Base-by-base conservation (phyloP, 2,113 vertebrate genomes). In the Speoplatyrhinus poulsoni region DNA sequence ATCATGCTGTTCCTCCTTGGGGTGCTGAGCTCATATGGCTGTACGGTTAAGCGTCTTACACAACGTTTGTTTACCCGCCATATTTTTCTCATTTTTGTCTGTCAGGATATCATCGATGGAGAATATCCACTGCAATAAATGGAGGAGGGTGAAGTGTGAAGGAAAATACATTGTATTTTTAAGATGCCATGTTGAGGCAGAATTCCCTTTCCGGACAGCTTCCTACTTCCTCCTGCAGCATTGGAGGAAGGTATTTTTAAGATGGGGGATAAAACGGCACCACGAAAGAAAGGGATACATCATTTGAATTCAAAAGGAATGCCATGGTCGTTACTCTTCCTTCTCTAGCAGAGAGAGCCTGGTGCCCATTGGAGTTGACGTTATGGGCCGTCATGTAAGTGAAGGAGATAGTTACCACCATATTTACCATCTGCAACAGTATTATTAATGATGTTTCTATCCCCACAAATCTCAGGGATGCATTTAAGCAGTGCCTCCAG, bases 131-230 rank as follows among this genome's bases (percentile, higher is more conserved):
- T 48, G 71, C 84, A 77, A 65, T 75, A 85, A 80, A 85, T 71
- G 62, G 79, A 87, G 73, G 57, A 84, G 83, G 84, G 89, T 88
- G 87, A 90, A 89, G 83, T 90, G 83, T 85, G 83, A 91, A 88
- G 86, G 86, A 88, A 91, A 90, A 89, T 86, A 88, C 88, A 91
- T 93, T 90, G 89, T 86, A 89, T 86, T 89, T 88, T 92, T 91
- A 92, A 91, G 90, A 85, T 84, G 83, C 86, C 76, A 77, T 85
- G 89, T 70, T 86, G 81, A 83, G 81, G 68, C 70, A 81, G 77
- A 88, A 89, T 87, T 85, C 88, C 86, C 80, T 81, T 75, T 75
- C 79, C 47, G 72, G 70, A 82, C 70, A 67, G 83, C 87, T 83
- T 65, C 73, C 78, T 67, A 77, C 81, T 82, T 69, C 90, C 79